Evolutionary conservation across 1,140 invertebrate genomes (phyloP), one percentile per base, ranked within the genome.

Genomic region (Periplaneta americana): DNA sequence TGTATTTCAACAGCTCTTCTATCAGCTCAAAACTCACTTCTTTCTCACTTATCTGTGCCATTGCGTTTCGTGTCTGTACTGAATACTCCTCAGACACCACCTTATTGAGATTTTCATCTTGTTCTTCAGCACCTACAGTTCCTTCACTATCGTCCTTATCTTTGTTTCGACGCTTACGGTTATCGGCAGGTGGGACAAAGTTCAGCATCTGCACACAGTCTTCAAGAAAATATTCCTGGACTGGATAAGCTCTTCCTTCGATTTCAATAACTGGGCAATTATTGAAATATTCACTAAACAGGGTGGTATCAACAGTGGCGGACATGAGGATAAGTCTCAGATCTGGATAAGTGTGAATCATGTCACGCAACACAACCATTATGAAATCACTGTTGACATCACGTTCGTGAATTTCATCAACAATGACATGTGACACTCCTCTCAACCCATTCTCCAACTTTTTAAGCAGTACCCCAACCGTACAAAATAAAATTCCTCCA

Each of bases 311-410:
- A 81, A 99, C 96, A 0, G 98, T 98, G 6, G 98, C 98, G 10
- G 97, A 99, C 98, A 99, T 99, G 32, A 99, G 91, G 85, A 99
- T 97, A 9, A 99, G 92, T 81, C 96, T 91, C 18, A 99, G 86
- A 85, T 98, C 96, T 0, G 96, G 96, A 87, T 97, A 98, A 0
- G 93, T 93, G 82, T 95, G 93, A 1, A 99, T 92, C 93, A 98
- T 97, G 86, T 99, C 97, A 34, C 97, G 90, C 0, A 99, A 89
- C 0, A 98, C 93, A 74, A 98, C 97, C 88, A 99, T 92, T 10
- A 99, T 93, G 85, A 99, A 99, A 87, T 99, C 98, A 36, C 96
- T 97, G 87, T 99, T 98, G 0, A 98, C 96, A 88, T 99, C 98
- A 66, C 98, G 90, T 87, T 99, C 98, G 86, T 99, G 98, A 83